Percentiles rank a stretch among this genome's conserved stretches.
Evolutionary conservation across 92 coral and sea anemone species (phyloP).

Genomic region (Blastomussa wellsi): DNA sequence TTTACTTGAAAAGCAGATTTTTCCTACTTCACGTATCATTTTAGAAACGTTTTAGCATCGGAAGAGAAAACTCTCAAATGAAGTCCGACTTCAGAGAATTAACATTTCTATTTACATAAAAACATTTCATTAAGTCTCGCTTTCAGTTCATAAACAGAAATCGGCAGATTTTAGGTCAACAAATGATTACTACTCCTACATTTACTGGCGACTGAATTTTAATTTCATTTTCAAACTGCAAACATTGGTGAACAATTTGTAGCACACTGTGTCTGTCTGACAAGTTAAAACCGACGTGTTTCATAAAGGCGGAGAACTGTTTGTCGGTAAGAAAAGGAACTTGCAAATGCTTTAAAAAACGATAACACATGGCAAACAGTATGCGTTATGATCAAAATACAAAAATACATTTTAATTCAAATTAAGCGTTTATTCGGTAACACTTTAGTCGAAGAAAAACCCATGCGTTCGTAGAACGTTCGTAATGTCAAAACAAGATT

Average conservation of each 20-base stretch:
- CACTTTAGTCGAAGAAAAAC: not conserved
- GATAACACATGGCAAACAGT: not conserved
- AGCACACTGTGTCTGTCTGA: not conserved
- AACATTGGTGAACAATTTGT: not conserved
- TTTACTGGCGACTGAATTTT: not conserved
- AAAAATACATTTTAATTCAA: not conserved
- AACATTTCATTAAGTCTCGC: not conserved
- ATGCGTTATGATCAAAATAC: not conserved
- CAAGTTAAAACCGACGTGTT: not conserved
- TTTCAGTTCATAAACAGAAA: conserved; percentile 16
- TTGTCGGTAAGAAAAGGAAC: conserved; percentile 14
- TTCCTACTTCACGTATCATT: not conserved
- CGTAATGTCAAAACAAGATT: not conserved
- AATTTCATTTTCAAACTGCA: conserved; percentile 9
- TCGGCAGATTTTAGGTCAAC: conserved; percentile 11
- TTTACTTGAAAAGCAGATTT: not conserved
- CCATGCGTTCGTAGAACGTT: not conserved
- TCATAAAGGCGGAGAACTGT: conserved; percentile 20
- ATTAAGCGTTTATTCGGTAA: not conserved
- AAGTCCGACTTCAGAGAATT: not conserved
- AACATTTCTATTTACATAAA: not conserved
- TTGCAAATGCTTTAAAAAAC: not conserved
- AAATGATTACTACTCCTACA: not conserved
- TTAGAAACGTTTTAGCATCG: not conserved
- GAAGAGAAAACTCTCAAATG: not conserved